Evolutionary conservation across 2,113 vertebrate species (phyloP).

Genomic region (Rhinichthys klamathensis): DNA sequence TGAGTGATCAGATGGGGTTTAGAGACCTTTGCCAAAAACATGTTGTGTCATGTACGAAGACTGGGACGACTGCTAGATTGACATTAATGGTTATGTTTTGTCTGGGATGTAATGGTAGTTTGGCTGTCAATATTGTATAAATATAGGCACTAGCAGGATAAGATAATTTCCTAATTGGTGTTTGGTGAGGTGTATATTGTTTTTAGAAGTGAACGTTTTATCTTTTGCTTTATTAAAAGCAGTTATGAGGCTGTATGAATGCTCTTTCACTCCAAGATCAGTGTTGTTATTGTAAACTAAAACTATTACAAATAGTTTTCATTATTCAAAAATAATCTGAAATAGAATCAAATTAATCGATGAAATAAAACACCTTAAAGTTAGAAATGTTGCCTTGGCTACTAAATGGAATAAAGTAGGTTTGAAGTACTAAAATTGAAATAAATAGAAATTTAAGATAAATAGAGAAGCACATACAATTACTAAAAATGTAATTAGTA

Average conservation of each 20-base stretch:
- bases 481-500: neutral
- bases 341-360: neutral
- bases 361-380: neutral
- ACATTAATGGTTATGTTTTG: neutral
- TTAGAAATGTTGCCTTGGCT: neutral
- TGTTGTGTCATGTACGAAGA: neutral
- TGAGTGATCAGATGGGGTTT: neutral
- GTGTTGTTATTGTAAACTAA: neutral
- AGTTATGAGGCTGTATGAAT: neutral
- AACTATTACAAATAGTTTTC: neutral
- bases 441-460: neutral
- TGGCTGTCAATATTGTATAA: neutral
- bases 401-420: neutral
- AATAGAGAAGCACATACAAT: neutral
- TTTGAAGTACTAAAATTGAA: neutral
- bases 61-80: neutral
- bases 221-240: neutral
- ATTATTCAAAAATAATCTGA: neutral
- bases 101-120: neutral
- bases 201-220: neutral
- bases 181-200: neutral
- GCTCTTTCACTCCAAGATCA: neutral
- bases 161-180: neutral
- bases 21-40: constrained; percentile 21
- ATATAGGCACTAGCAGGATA: neutral